Percentiles rank a stretch among this genome's conserved stretches.
These are phyloP conservation scores for Lepus europaeus DNA, from an alignment of 2,113 vertebrate genomes.

Conservation along the genomic window DNA sequence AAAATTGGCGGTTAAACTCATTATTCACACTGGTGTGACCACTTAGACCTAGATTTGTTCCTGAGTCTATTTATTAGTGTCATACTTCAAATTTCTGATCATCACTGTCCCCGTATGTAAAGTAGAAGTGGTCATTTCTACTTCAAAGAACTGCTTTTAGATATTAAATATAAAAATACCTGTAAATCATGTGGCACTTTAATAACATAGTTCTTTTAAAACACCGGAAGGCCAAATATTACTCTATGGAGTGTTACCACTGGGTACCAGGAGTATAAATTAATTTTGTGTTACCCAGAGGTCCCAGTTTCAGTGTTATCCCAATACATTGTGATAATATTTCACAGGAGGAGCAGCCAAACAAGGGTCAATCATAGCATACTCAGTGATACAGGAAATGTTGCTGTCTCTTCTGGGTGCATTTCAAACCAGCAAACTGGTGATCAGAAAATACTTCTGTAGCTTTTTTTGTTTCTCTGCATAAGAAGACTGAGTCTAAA, in stretches of 20 bases:
- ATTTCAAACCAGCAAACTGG: conserved; percentile 28
- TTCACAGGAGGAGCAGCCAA: conserved; percentile 33
- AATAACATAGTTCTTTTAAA: conserved; percentile 21
- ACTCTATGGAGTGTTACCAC: neutral
- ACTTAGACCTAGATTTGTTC: conserved; percentile 2
- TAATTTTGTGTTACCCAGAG: conserved; percentile 14
- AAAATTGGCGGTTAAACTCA: conserved; percentile 27
- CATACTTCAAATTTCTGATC: conserved; percentile 43
- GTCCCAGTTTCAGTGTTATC: conserved; percentile 2
- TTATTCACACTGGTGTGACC: neutral
- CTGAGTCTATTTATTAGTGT: conserved; percentile 18
- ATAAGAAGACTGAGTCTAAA: conserved; percentile 28
- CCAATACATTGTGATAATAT: neutral
- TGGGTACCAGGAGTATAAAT: neutral
- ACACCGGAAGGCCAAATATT: neutral
- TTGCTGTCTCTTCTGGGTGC: neutral
- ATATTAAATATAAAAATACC: conserved; percentile 32
- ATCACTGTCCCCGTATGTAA: neutral
- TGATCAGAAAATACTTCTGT: neutral
- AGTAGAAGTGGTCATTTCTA: conserved; percentile 42
- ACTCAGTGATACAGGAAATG: neutral
- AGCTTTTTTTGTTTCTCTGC: neutral
- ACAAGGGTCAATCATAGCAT: neutral
- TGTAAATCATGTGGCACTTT: neutral
- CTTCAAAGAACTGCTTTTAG: conserved; percentile 33